A percentile compares a stretch with the other conserved stretches of the same genome.
phyloP scores from a whole-genome alignment of 2,113 vertebrate genomes.

The Pardalotus punctatus region DNA sequence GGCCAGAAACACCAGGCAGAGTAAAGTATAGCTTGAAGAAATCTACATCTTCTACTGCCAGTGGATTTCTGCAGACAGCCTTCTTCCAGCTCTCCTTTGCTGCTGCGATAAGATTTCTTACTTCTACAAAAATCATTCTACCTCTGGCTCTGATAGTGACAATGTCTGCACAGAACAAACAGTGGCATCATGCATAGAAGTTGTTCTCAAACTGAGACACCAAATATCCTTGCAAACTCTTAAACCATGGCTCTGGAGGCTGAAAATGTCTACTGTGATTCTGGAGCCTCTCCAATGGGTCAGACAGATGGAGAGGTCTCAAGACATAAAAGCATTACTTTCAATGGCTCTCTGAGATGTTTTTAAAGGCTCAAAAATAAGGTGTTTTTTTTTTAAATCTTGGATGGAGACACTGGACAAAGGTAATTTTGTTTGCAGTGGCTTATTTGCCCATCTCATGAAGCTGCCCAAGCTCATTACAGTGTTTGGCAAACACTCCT shows the following conservation, averaged over 20 bases:
- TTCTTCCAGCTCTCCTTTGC: not conserved
- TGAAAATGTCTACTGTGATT: not conserved
- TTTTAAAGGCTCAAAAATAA: not conserved
- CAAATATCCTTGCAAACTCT: not conserved
- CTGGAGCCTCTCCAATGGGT: not conserved
- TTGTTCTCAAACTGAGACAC: not conserved
- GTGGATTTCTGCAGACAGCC: not conserved
- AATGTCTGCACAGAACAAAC: not conserved
- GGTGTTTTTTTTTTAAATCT: not conserved
- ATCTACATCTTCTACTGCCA: not conserved
- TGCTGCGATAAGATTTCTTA: not conserved
- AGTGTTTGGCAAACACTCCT: slow-evolving; percentile 34
- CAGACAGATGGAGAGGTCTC: not conserved
- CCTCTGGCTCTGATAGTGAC: not conserved
- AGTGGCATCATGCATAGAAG: not conserved
- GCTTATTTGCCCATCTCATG: not conserved
- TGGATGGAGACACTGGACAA: not conserved
- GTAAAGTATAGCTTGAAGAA: not conserved
- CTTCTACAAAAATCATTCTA: not conserved
- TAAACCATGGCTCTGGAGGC: not conserved
- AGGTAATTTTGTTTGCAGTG: not conserved
- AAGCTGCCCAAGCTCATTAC: slow-evolving; percentile 4
- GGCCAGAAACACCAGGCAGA: not conserved
- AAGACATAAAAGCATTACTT: not conserved
- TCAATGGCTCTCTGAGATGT: not conserved